phyloP scores from a whole-genome alignment of 2,888 invertebrate species.

The Scaptomyza tumidula region DNA sequence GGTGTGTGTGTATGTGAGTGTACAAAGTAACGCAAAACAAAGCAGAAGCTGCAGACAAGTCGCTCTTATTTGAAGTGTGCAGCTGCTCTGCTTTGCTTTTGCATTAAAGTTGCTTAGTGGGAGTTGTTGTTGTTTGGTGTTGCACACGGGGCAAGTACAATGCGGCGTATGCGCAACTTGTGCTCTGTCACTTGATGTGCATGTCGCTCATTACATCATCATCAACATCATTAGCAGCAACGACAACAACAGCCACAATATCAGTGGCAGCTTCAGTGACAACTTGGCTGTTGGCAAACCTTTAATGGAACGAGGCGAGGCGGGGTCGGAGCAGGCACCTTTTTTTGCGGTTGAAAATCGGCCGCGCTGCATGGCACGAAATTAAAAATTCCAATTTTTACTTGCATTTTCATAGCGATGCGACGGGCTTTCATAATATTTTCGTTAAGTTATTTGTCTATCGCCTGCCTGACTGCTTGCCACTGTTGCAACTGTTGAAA shows the following conservation, averaged over 20 bases:
- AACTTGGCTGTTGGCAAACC: constrained; percentile 43
- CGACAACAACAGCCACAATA: constrained; percentile 27
- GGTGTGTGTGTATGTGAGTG: no score
- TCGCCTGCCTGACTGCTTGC: constrained; percentile 33
- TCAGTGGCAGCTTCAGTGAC: constrained; percentile 53
- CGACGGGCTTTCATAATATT: constrained; percentile 74
- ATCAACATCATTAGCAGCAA: constrained; percentile 40
- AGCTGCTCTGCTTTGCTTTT: constrained; percentile 29
- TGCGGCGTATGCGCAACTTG: constrained; percentile 76
- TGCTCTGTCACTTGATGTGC: constrained; percentile 79
- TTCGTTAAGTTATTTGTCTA: constrained; percentile 66
- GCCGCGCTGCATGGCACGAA: constrained; percentile 62
- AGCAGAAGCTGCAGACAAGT: constrained; percentile 39
- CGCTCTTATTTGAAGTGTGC: constrained; percentile 20
- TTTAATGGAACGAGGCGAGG: constrained; percentile 17
- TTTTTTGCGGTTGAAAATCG: constrained; percentile 76
- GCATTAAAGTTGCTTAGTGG: constrained; percentile 29
- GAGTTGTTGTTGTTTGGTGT: constrained; percentile 22
- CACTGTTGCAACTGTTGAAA: constrained; percentile 67
- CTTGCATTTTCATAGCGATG: constrained; percentile 61
- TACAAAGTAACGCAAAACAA: neutral
- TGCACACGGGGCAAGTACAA: constrained; percentile 57
- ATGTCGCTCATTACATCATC: constrained; percentile 77
- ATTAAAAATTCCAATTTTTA: constrained; percentile 80
- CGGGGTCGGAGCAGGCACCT: constrained; percentile 9